Conservation (phyloP, 1,140 invertebrate species). For the Pseudomyrmex flavicornis region DNA sequence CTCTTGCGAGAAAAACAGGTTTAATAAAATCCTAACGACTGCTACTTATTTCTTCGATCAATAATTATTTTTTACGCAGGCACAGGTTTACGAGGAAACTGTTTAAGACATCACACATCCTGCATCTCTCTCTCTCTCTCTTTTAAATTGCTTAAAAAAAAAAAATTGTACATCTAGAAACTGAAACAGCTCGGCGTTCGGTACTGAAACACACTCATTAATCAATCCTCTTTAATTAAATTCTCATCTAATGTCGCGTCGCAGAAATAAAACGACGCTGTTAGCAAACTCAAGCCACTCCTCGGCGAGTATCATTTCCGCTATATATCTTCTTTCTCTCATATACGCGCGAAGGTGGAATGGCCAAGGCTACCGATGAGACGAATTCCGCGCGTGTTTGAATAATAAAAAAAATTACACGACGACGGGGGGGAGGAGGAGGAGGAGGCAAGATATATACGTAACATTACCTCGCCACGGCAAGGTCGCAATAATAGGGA, state of each 20-base stretch:
- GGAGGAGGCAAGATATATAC: background rate
- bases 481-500: conserved; percentile 27
- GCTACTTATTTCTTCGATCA: background rate
- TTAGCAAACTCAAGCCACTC: conserved; percentile 1
- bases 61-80: background rate
- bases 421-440: too few species aligned
- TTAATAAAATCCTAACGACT: background rate
- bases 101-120: background rate
- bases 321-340: background rate
- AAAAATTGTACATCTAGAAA: background rate
- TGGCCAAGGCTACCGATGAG: conserved; percentile 42
- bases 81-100: background rate
- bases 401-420: conserved; percentile 32
- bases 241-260: conserved; percentile 24
- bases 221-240: conserved; percentile 3
- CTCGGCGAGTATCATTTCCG: conserved; percentile 18
- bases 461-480: background rate
- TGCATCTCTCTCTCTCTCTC: background rate
- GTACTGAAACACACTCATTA: background rate
- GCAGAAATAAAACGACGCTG: background rate
- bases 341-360: background rate
- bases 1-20: background rate
- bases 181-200: background rate
- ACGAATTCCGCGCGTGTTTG: conserved; percentile 34
- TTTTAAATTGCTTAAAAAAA: conserved; percentile 5